Evolutionary conservation across 2,888 invertebrate genomes (phyloP), one percentile per base, ranked within the genome.

Genomic region (Yponomeuta evonymella): DNA sequence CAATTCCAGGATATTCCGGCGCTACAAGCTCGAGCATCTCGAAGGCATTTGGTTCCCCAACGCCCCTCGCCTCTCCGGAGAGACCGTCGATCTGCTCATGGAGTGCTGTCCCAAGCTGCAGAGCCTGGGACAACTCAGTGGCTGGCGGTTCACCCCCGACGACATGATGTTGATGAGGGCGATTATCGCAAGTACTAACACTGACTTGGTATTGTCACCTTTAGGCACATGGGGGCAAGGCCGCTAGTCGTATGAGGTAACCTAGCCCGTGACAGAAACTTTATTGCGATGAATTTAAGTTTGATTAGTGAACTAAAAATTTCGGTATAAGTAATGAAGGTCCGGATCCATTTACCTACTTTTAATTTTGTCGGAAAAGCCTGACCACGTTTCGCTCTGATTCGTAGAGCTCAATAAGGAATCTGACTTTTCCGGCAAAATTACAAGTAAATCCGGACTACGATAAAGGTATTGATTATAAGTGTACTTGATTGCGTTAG

Each of bases 31-130:
- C 77, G 87, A 92, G 51, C 84, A 92, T 73, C 85, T 95, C 65
- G 95, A 95, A 86, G 94, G 94, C 72, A 87, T 95, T 72, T 95
- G 95, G 95, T 94, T 95, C 75, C 95, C 95, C 1, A 92, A 94
- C 78, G 95, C 95, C 0, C 94, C 94, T 10, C 93, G 94, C 69
- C 85, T 95, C 48, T 94, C 95, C 0, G 82, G 90, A 5, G 93
- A 93, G 70, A 93, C 95, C 0, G 94, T 95, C 67, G 94, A 95
- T 79, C 82, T 95, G 12, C 84, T 95, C 67, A 95, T 95, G 93
- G 94, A 95, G 71, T 91, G 92, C 75, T 95, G 95, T 76, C 95
- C 95, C 0, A 95, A 94, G 75, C 85, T 95, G 66, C 93, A 87
- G 76, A 94, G 93, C 73, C 86, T 95, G 12, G 95, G 95, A 0